phyloP scores from a whole-genome alignment of 1,140 invertebrate species.

The Rhyzopertha dominica region DNA sequence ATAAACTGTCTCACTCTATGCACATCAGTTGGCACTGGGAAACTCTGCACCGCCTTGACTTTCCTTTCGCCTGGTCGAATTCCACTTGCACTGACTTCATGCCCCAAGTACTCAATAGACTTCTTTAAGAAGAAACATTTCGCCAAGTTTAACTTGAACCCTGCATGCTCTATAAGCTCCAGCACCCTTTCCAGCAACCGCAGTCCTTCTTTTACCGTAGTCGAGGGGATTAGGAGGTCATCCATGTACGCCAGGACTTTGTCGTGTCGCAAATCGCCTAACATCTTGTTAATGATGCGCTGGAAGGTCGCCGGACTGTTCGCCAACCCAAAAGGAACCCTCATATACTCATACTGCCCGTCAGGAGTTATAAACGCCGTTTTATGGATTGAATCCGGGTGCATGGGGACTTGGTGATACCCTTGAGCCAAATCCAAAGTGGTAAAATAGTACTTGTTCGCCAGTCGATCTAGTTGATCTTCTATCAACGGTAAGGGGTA shows the following conservation, averaged over 20 bases:
- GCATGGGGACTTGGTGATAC: conserved; percentile 29
- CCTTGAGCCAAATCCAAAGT: conserved; percentile 28
- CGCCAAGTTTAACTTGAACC: conserved; percentile 34
- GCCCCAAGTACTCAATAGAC: conserved; percentile 35
- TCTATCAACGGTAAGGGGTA: conserved; percentile 36
- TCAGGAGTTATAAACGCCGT: conserved; percentile 32
- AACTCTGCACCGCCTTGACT: conserved; percentile 34
- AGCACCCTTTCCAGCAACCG: conserved; percentile 22
- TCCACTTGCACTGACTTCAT: conserved; percentile 26
- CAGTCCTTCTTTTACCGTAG: conserved; percentile 22
- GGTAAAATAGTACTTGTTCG: conserved; percentile 28
- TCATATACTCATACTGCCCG: conserved; percentile 44
- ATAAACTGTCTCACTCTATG: conserved; percentile 40
- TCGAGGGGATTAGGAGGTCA: conserved; percentile 24
- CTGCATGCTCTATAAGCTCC: conserved; percentile 14
- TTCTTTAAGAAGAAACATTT: conserved; percentile 37
- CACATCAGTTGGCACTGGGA: conserved; percentile 28
- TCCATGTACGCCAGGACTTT: conserved; percentile 20
- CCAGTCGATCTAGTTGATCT: conserved; percentile 37
- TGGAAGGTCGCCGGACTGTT: conserved; percentile 46
- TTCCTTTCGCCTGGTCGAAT: conserved; percentile 35
- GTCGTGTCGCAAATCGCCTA: conserved; percentile 27
- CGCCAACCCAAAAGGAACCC: conserved; percentile 47
- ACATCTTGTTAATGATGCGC: conserved; percentile 40
- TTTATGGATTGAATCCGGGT: conserved; percentile 35